Evolutionary conservation across 2,797 vertebrate species (phyloP).

Genomic region (Neopelma chrysocephalum): DNA sequence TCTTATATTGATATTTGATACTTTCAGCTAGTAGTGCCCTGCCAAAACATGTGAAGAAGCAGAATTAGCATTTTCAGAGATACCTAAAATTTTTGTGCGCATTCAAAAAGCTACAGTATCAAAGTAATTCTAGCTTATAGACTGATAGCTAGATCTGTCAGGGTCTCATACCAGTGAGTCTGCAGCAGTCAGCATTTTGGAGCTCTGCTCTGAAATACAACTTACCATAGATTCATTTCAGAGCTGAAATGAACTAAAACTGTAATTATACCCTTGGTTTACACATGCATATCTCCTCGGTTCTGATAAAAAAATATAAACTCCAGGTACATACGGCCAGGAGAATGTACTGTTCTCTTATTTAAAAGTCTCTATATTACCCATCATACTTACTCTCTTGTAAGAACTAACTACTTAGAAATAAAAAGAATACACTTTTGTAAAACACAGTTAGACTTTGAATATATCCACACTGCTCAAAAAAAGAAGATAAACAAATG

Average conservation of each 20-base stretch:
- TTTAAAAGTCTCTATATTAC: background rate
- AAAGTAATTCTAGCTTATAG: slow-evolving; percentile 51
- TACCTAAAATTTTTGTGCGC: slow-evolving; percentile 51
- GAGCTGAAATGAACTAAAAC: slow-evolving; percentile 57
- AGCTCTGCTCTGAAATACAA: slow-evolving; percentile 49
- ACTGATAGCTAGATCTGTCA: slow-evolving; percentile 39
- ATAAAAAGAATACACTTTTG: background rate
- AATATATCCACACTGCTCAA: background rate
- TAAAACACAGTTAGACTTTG: background rate
- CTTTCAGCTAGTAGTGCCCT: slow-evolving; percentile 27
- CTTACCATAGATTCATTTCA: slow-evolving; percentile 37
- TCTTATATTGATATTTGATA: slow-evolving; percentile 29
- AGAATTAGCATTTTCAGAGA: slow-evolving; percentile 50
- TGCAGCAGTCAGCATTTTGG: slow-evolving; percentile 24
- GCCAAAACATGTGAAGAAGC: slow-evolving; percentile 49
- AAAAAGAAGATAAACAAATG: background rate
- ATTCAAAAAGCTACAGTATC: slow-evolving; percentile 47
- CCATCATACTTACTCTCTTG: background rate
- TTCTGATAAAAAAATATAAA: slow-evolving; percentile 13
- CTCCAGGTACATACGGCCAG: background rate
- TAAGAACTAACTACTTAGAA: background rate
- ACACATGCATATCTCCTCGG: background rate
- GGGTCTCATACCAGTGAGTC: slow-evolving; percentile 13
- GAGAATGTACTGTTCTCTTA: background rate
- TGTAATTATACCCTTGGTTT: slow-evolving; percentile 53